Evolutionary conservation across 2,888 invertebrate genomes (phyloP), one percentile per base, ranked within the genome.

Genomic region (Ceramica pisi): DNA sequence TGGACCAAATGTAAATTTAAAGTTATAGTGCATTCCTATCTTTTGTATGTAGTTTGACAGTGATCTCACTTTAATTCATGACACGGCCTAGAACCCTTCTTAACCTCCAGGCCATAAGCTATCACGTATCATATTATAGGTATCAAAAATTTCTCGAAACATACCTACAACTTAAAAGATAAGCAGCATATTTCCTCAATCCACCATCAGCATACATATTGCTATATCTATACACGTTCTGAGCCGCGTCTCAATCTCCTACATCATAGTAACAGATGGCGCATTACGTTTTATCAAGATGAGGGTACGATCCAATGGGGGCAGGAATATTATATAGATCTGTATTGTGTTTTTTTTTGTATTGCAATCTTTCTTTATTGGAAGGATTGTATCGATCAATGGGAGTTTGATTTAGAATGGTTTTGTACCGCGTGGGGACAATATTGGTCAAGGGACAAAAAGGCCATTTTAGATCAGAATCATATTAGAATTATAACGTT

Each of bases 181-280:
- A 77, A 78, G 59, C 56, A 35, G 44, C 23, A 63, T 51, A 70
- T 69, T 78, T 59, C 63, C 67, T 57, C 51, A 53, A 67, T 56
- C 51, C 46, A n/a, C 50, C 56, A 68, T 69, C 73, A 78, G 76
- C 82, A 76, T 81, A 76, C 67, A 79, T 48, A 83, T 76, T 48
- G 76, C 62, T 71, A 67, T 53, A 72, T 57, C 38, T 75, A 14
- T 62, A 62, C 44, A 75, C 59, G 70, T 83, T 78, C 67, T 67
- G 73, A 71, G 48, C 65, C 66, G 44, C 31, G 48, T 71, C 55
- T 55, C 78, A 60, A 59, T 82, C 67, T 78, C 74, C 60, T 77
- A 64, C 63, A 67, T 85, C 78, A 59, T 59, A 64, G 75, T 64
- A 81, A 81, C 86, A 84, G 71, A 81, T 84, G 84, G 78, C 68